These are phyloP conservation scores for Kradibia gibbosae DNA, from an alignment of 1,140 invertebrate species.

Conservation along the genomic window DNA sequence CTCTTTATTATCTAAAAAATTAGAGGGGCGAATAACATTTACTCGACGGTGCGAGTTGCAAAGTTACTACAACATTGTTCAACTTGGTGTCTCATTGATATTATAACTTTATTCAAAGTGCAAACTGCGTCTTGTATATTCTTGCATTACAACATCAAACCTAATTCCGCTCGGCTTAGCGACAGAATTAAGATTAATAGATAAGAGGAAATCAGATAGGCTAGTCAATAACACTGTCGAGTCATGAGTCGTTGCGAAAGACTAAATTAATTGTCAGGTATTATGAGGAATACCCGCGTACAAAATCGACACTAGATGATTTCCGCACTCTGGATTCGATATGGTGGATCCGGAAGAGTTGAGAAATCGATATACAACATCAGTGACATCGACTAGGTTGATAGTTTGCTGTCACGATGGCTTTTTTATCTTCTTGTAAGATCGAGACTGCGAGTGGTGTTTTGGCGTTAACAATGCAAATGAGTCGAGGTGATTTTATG, in stretches of 20 bases:
- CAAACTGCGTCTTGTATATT: neutral
- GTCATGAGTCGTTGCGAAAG: neutral
- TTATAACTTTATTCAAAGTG: neutral
- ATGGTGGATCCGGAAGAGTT: neutral
- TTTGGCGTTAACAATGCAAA: too few relatives aligned
- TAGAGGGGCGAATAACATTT: too few relatives aligned
- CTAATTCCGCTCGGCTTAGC: neutral
- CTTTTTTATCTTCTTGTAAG: too few relatives aligned
- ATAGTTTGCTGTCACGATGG: neutral
- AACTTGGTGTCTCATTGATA: neutral
- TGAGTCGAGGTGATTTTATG: too few relatives aligned
- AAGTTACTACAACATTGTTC: too few relatives aligned
- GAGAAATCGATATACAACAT: neutral
- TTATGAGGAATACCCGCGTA: too few relatives aligned
- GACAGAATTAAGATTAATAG: too few relatives aligned
- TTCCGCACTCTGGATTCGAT: too few relatives aligned
- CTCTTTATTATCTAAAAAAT: conserved; percentile 28
- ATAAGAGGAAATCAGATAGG: neutral
- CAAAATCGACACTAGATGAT: too few relatives aligned
- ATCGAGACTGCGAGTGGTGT: too few relatives aligned
- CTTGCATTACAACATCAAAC: conserved; percentile 16
- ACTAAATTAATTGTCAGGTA: too few relatives aligned
- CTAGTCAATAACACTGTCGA: neutral
- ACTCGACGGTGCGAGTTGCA: too few relatives aligned
- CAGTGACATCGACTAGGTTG: neutral